A percentile compares a stretch with the other conserved stretches of the same genome.
Conservation (phyloP, 2,888 invertebrate species). For the Deladenus siricidicola region DNA sequence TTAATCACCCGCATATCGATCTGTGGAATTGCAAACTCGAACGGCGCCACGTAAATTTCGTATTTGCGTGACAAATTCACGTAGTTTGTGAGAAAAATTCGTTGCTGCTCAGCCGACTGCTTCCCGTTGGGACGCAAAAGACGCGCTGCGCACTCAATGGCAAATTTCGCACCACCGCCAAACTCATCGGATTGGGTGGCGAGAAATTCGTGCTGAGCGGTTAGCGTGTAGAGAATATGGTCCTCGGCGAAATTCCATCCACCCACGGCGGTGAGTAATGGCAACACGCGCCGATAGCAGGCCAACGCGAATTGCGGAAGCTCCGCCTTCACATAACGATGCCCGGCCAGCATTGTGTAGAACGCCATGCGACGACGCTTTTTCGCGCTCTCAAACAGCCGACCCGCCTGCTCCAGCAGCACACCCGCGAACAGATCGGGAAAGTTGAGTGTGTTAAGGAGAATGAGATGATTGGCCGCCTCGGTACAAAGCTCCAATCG, state of each 20-base stretch:
- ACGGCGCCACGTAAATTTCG: not conserved
- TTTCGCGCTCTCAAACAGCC: constrained; percentile 70
- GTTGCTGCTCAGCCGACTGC: constrained; percentile 21
- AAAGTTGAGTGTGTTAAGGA: constrained; percentile 21
- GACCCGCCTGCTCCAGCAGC: constrained; percentile 85
- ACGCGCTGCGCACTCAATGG: constrained; percentile 11
- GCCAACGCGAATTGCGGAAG: constrained; percentile 30
- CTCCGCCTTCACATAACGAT: constrained; percentile 59
- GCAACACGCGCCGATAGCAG: constrained; percentile 24
- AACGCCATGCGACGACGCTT: constrained; percentile 86
- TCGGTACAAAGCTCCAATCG: constrained; percentile 72
- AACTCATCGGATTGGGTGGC: not conserved
- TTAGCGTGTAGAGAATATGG: constrained; percentile 18
- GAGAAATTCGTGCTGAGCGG: constrained; percentile 7
- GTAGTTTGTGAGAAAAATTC: constrained; percentile 19
- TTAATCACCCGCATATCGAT: not conserved
- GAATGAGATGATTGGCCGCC: constrained; percentile 61
- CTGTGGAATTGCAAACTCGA: not conserved
- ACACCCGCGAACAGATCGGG: constrained; percentile 82
- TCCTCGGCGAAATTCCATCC: constrained; percentile 41
- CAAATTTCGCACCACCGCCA: not conserved
- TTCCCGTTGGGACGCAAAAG: not conserved
- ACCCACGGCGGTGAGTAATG: constrained; percentile 25
- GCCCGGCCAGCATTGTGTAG: constrained; percentile 89
- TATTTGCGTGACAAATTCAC: constrained; percentile 2